Percentiles rank a stretch among this genome's conserved stretches.
Evolutionary conservation across 2,797 vertebrate genomes (phyloP).

Genomic region (Bovichtus variegatus): DNA sequence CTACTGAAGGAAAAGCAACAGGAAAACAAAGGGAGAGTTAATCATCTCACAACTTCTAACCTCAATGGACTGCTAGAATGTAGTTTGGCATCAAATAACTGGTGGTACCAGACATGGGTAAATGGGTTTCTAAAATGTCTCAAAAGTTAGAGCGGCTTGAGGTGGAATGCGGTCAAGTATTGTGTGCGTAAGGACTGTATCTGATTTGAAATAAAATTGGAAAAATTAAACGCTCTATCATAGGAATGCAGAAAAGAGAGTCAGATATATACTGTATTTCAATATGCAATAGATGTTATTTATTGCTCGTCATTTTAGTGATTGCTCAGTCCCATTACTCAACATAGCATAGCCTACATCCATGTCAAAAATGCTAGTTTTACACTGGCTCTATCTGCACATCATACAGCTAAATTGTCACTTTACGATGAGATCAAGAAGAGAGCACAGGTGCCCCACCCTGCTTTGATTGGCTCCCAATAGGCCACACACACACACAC

Average conservation of each 20-base stretch:
- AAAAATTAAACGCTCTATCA: neutral
- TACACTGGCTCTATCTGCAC: neutral
- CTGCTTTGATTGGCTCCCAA: conserved; percentile 80
- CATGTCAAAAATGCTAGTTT: neutral
- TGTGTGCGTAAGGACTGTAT: conserved; percentile 39
- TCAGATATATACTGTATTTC: neutral
- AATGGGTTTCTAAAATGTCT: conserved; percentile 58
- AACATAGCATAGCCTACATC: neutral
- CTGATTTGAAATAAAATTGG: conserved; percentile 25
- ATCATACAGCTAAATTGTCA: neutral
- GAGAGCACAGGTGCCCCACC: conserved; percentile 75
- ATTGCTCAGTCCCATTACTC: neutral
- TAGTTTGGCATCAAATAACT: conserved; percentile 74
- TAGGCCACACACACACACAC: conserved; percentile 64
- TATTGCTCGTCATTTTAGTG: neutral
- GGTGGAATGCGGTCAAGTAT: conserved; percentile 53
- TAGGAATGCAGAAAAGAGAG: neutral
- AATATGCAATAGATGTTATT: neutral
- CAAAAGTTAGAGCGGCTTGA: conserved; percentile 32
- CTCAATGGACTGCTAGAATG: conserved; percentile 60
- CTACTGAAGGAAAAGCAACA: conserved; percentile 73
- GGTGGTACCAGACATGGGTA: conserved; percentile 73
- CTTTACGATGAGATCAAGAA: neutral
- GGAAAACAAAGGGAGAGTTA: conserved; percentile 82
- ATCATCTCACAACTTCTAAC: conserved; percentile 80